These are phyloP conservation scores for Artibeus lituratus DNA, from an alignment of 2,797 vertebrate species.

Conservation along the genomic window DNA sequence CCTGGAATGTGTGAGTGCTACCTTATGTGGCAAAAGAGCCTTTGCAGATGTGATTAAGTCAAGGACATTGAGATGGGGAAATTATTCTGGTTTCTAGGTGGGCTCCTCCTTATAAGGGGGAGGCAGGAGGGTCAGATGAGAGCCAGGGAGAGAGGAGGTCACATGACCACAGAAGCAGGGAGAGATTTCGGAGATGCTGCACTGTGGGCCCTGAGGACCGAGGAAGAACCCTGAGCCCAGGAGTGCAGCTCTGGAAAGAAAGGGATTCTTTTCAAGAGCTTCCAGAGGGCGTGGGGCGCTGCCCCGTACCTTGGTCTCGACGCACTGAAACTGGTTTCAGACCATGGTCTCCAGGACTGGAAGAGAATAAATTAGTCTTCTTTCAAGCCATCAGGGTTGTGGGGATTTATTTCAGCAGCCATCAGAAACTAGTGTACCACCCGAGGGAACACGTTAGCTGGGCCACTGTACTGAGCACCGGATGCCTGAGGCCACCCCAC, in stretches of 20 bases:
- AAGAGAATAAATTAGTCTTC: background rate
- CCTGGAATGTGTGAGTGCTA: background rate
- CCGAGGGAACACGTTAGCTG: background rate
- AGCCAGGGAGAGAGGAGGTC: background rate
- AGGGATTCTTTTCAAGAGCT: background rate
- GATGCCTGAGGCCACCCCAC: rapidly evolving
- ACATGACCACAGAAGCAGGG: background rate
- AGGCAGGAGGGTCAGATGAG: background rate
- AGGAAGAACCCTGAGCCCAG: background rate
- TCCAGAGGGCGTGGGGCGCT: rapidly evolving
- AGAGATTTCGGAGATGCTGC: background rate
- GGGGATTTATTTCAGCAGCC: background rate
- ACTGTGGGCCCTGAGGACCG: too few relatives aligned
- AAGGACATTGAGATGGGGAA: too few relatives aligned
- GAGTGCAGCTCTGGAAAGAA: background rate
- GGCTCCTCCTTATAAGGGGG: background rate
- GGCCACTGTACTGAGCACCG: too few relatives aligned
- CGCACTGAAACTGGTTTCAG: background rate
- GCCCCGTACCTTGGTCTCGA: background rate
- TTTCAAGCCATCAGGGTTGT: background rate
- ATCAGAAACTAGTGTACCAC: rapidly evolving
- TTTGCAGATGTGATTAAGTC: background rate
- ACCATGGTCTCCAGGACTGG: background rate
- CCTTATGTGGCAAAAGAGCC: background rate
- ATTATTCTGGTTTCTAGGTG: background rate